Evolutionary conservation across 1,140 invertebrate species (phyloP), one percentile per base, ranked within the genome.

Genomic region (Pseudoatta argentina): DNA sequence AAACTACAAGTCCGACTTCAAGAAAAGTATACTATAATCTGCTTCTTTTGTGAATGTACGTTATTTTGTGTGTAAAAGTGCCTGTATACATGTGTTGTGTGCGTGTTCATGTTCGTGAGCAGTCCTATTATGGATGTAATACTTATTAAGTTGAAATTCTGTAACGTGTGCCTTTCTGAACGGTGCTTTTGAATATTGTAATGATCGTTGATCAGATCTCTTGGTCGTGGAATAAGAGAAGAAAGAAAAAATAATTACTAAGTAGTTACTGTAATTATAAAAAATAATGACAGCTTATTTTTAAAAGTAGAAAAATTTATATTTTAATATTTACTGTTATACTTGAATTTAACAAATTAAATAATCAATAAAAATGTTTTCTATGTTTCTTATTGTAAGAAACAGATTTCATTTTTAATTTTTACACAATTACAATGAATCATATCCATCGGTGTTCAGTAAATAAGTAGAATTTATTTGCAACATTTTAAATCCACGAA

Each of bases 1-100:
- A 76, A 91, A 88, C 81, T 88, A 90, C 75, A 44, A 87, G 39
- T 64, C 34, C n/a, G 51, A 61, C 44, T 89, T 73, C 18, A 48
- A 67, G 24, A 85, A 75, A 39, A 30, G 27, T 61, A 77, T 73
- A 61, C 18, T 5, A 75, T 44, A 72, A 18, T 72, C 53, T 63
- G 69, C 55, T 75, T 83, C 67, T 48, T 83, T 34, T 27, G 24
- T 30, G 12, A 27, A 51, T 16, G 57, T 64, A 57, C 82, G 12
- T 87, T 88, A 91, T 39, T 44, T 57, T 86, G 55, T 79, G 24
- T 51, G 55, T 87, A 24, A 81, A 44, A 57, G 21, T 81, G 27
- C 88, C 12, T 86, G 53, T 86, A 44, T 89, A 30, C 3, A 16
- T 64, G 66, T 44, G 34, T 87, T 59, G 78, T 86, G 18, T 86